Conservation (phyloP, 1,140 invertebrate species). For the Papilio helenus region DNA sequence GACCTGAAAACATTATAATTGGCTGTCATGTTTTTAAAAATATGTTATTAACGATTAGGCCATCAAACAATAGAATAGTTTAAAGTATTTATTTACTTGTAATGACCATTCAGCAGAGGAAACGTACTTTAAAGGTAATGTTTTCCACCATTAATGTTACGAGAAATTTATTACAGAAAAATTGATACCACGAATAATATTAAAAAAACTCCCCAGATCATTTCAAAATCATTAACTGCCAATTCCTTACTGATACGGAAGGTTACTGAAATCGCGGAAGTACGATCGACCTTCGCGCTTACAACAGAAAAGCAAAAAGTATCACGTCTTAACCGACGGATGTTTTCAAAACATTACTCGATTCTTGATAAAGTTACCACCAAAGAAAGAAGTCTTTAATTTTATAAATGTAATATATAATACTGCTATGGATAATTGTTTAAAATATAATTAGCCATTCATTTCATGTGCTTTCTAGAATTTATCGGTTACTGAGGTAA, state of each 20-base stretch:
- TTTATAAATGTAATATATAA: background rate
- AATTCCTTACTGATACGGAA: constrained; percentile 19
- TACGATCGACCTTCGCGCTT: constrained; percentile 41
- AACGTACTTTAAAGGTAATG: too few relatives aligned
- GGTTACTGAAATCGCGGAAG: constrained; percentile 42
- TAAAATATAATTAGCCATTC: background rate
- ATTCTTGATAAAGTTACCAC: constrained; percentile 40
- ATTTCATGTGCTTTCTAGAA: too few relatives aligned
- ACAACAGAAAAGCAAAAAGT: constrained; percentile 42
- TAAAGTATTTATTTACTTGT: too few relatives aligned
- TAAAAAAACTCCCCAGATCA: background rate
- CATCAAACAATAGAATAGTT: background rate
- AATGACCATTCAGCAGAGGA: too few relatives aligned
- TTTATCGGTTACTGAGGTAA: too few relatives aligned
- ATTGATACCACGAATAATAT: too few relatives aligned
- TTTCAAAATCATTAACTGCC: constrained; percentile 7
- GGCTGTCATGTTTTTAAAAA: background rate
- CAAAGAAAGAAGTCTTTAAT: constrained; percentile 33
- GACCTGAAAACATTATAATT: background rate
- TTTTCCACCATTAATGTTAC: too few relatives aligned
- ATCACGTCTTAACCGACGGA: constrained; percentile 38
- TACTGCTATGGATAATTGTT: background rate
- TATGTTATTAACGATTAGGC: background rate
- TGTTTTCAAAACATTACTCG: constrained; percentile 43
- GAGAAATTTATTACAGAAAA: too few relatives aligned